Evolutionary conservation across 2,888 invertebrate species (phyloP).

Genomic region (Volucella inanis): DNA sequence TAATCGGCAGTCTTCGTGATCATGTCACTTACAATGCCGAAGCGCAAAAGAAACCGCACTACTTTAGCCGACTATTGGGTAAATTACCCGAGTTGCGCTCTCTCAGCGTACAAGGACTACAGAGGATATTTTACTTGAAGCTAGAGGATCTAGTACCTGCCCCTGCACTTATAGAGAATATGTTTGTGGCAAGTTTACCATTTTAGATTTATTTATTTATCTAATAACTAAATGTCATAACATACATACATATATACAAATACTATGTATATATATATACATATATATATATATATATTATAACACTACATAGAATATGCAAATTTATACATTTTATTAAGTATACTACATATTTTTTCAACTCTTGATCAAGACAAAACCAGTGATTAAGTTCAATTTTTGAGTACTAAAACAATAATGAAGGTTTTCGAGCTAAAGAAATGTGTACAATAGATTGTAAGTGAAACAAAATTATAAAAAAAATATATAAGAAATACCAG

Average conservation of each 20-base stretch:
- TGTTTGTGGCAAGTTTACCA: conserved; percentile 97
- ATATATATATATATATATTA: conserved; percentile 41
- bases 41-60: conserved; percentile 94
- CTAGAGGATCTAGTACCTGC: conserved; percentile 95
- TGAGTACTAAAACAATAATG: conserved; percentile 31
- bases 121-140: conserved; percentile 96
- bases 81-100: conserved; percentile 96
- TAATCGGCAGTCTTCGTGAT: conserved; percentile 96
- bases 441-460: conserved; percentile 69
- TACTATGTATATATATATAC: conserved; percentile 46
- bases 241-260: conserved; percentile 27
- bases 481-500: conserved; percentile 58
- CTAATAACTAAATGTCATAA: conserved; percentile 40
- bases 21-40: conserved; percentile 97
- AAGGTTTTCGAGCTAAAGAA: neutral
- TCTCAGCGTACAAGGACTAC: conserved; percentile 95
- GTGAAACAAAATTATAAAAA: conserved; percentile 43
- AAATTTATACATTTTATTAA: conserved; percentile 71
- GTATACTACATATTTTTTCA: conserved; percentile 52
- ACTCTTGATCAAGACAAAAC: conserved; percentile 54
- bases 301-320: conserved; percentile 69
- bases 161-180: conserved; percentile 96
- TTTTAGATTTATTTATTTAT: conserved; percentile 85
- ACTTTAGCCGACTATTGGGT: conserved; percentile 95
- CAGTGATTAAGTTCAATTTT: conserved; percentile 69